phyloP scores from a whole-genome alignment of 2,113 vertebrate genomes.

The Platichthys stellatus region DNA sequence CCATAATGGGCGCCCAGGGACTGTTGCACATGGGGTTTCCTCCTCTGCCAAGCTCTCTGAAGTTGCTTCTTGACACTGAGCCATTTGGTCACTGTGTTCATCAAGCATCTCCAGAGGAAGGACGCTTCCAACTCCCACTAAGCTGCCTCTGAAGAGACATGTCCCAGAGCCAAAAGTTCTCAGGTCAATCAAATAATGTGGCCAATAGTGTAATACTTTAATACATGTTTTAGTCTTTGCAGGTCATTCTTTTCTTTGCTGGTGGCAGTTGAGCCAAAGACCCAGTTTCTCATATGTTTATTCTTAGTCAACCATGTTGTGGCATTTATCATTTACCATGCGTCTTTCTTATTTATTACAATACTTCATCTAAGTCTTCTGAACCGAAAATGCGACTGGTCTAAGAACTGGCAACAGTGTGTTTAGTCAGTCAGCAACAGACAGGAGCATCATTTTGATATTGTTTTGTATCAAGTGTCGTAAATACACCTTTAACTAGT shows the following conservation, averaged over 20 bases:
- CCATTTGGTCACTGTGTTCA: conserved; percentile 41
- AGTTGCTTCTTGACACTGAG: conserved; percentile 17
- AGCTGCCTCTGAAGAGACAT: conserved; percentile 7
- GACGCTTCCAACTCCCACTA: conserved; percentile 16
- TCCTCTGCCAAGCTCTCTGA: conserved; percentile 38
- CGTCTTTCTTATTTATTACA: no score
- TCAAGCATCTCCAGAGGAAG: conserved; percentile 20
- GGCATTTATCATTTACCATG: background rate
- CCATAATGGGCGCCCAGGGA: conserved; percentile 29
- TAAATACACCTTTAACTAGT: no score
- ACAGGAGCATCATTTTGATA: no score
- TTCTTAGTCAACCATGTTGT: background rate
- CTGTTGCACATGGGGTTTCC: conserved; percentile 3
- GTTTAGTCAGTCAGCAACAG: no score
- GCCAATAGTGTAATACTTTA: background rate
- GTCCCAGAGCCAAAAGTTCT: background rate
- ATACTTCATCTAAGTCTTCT: no score
- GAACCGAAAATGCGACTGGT: no score
- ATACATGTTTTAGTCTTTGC: background rate
- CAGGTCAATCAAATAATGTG: conserved; percentile 10
- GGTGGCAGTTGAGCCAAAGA: background rate
- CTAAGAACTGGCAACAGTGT: no score
- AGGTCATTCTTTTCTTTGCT: background rate
- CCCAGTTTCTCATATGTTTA: background rate
- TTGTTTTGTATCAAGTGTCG: no score